These are phyloP conservation scores for Bubo scandiacus DNA, from an alignment of 2,113 vertebrate species.

Conservation along the genomic window DNA sequence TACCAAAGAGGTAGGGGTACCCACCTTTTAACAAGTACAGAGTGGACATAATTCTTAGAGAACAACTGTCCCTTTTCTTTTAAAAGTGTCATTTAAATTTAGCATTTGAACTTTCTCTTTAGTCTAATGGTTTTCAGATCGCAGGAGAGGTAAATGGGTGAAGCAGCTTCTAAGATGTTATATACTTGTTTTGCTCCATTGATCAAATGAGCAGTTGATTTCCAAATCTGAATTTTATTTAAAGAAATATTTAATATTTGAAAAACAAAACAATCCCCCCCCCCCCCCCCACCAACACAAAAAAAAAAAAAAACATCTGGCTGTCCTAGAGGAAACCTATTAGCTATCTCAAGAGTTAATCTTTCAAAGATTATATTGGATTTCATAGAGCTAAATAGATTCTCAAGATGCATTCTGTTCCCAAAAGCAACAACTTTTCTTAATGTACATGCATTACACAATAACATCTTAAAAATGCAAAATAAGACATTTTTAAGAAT, in stretches of 20 bases:
- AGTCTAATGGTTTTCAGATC: neutral
- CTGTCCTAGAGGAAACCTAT: neutral
- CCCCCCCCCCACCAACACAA: too few species aligned
- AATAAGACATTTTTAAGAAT: constrained; percentile 14
- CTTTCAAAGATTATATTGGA: neutral
- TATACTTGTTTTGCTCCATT: neutral
- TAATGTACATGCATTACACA: neutral
- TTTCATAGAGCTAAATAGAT: neutral
- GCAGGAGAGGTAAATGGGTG: neutral
- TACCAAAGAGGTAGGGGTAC: neutral
- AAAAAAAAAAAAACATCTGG: too few species aligned
- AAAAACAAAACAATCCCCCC: neutral
- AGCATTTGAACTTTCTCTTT: neutral
- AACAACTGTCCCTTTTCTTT: neutral
- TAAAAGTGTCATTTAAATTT: neutral
- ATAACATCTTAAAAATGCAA: constrained; percentile 18
- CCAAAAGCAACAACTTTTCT: neutral
- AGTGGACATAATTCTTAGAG: neutral
- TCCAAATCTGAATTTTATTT: neutral
- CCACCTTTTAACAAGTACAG: neutral
- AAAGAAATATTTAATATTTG: neutral
- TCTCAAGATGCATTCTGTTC: neutral
- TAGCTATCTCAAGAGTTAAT: neutral
- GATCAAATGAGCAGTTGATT: neutral
- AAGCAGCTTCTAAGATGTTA: neutral